Evolutionary conservation across 37 sponge, comb jelly and placozoan genomes (phyloP), one percentile per base, ranked within the genome.

Genomic region (Geodia barretti): DNA sequence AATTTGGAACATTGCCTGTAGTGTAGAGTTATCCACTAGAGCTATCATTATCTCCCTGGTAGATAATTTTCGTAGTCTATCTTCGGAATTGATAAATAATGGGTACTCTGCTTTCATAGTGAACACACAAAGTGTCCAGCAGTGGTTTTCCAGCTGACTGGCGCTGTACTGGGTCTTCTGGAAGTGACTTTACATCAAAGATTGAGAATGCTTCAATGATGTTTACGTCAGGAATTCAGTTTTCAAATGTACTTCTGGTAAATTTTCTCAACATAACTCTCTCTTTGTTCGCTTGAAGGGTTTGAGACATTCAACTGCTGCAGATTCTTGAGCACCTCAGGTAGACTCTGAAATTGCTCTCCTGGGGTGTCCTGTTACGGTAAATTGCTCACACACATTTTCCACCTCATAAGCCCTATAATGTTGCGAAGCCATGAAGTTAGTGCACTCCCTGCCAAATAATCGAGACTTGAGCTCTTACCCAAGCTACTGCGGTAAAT

Each of bases 61-160:
- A 30, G 39, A 4, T 66, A 77, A 8, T 5, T 31, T 32, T 26
- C 47, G 41, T 24, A 41, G 61, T 59, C 47, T 5, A 26, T 19
- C n/a, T 29, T 34, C 9, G 19, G 20, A 5, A 75, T 61, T 75
- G 19, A 54, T 75, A 54, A 54, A 72, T 9, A 35, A 11, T 34
- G 20, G 41, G 14, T 28, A 59, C 47, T 75, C 76, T 28, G 26
- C 59, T 59, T 59, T 75, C 76, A 75, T 75, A 75, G 62, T 75
- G 76, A 23, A 28, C 62, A 29, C 9, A 36, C n/a, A 72, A 19
- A 37, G 34, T 40, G 20, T 29, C 26, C n/a, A 75, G 62, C 39
- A 54, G 33, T 54, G 8, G 7, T 75, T 75, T 29, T 5, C 62
- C 29, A 59, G 41, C 29, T 9, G 21, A 29, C 8, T 17, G 17